These are phyloP conservation scores for Trogon melanurus DNA, from an alignment of 2,113 vertebrate genomes.

Conservation along the genomic window DNA sequence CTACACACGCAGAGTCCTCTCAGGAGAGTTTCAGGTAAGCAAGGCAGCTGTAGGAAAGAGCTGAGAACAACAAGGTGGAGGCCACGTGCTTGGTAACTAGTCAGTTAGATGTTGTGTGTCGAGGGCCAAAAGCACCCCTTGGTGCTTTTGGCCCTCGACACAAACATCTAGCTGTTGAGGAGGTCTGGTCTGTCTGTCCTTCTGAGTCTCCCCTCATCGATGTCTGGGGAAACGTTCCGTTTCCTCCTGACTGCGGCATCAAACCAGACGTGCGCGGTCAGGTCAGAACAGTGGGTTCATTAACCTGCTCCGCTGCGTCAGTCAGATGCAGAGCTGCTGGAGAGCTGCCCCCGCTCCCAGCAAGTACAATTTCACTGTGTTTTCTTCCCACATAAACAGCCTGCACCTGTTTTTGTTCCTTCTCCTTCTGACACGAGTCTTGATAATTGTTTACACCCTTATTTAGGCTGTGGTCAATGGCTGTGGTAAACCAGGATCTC, in stretches of 20 bases:
- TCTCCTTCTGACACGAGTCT: neutral
- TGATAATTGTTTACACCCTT: neutral
- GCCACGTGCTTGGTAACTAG: neutral
- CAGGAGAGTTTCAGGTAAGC: slow-evolving; percentile 96
- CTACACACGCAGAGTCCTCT: slow-evolving; percentile 95
- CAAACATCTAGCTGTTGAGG: neutral
- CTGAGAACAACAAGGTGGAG: neutral
- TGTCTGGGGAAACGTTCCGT: fast-evolving
- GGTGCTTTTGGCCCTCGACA: too few relatives aligned
- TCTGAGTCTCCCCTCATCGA: too few relatives aligned
- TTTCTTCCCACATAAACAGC: neutral
- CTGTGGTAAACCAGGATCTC: neutral
- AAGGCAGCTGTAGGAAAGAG: neutral
- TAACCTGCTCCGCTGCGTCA: neutral
- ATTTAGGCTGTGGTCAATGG: neutral
- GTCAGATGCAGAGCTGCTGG: neutral
- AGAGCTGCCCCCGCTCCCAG: neutral
- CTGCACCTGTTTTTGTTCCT: neutral
- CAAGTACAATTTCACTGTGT: too few relatives aligned
- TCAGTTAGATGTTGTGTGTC: too few relatives aligned
- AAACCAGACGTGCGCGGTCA: neutral
- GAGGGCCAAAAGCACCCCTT: too few relatives aligned
- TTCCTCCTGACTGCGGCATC: neutral
- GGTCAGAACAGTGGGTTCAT: neutral
- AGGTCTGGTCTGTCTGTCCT: neutral